These are phyloP conservation scores for Acronicta aceris DNA, from an alignment of 2,888 invertebrate genomes.

Conservation along the genomic window DNA sequence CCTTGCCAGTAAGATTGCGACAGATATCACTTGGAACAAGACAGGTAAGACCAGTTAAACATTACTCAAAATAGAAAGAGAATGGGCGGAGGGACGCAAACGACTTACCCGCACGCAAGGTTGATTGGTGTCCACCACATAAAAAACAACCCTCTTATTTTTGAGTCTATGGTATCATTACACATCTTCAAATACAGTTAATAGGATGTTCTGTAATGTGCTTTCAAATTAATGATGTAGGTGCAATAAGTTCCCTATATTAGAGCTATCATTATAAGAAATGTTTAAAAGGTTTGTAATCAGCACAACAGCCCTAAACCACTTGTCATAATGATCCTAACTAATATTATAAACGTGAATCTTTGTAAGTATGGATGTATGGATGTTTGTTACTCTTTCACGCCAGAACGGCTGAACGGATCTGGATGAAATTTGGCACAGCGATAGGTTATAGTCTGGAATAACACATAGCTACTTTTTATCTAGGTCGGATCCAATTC, in stretches of 20 bases:
- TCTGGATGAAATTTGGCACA: no score
- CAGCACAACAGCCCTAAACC: no score
- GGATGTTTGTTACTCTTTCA: no score
- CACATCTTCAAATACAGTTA: slow-evolving; percentile 10
- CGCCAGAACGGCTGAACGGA: no score
- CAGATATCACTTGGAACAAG: slow-evolving; percentile 43
- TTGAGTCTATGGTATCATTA: slow-evolving; percentile 5
- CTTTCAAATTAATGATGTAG: neutral
- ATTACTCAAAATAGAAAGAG: slow-evolving; percentile 54
- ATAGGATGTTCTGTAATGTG: slow-evolving; percentile 1
- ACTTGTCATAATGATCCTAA: slow-evolving; percentile 22
- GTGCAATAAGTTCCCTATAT: neutral
- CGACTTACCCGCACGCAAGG: slow-evolving; percentile 36
- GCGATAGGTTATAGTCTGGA: no score
- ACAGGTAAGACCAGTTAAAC: slow-evolving; percentile 47
- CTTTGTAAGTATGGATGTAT: no score
- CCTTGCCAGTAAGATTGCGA: slow-evolving; percentile 40
- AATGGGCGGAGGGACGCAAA: slow-evolving; percentile 34
- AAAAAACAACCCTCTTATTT: slow-evolving; percentile 28
- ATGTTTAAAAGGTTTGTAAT: slow-evolving; percentile 6
- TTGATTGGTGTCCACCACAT: slow-evolving; percentile 27
- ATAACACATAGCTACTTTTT: no score
- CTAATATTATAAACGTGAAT: no score
- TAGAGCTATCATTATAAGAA: slow-evolving; percentile 4
- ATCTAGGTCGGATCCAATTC: no score